phyloP scores from a whole-genome alignment of 1,140 invertebrate species.

The Brachionus sp. region DNA sequence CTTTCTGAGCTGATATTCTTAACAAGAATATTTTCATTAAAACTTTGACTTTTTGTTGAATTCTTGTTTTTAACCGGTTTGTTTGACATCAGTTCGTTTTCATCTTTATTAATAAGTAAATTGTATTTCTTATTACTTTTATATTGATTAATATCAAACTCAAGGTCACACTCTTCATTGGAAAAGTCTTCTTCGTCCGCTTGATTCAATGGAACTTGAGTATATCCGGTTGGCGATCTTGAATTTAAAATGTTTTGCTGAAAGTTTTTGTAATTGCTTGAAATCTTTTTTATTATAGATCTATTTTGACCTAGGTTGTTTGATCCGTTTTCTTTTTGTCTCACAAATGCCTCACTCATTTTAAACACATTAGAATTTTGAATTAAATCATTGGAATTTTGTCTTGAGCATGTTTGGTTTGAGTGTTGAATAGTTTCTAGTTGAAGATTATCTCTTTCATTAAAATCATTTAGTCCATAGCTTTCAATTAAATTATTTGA shows the following conservation, averaged over 20 bases:
- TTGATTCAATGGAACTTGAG: background rate
- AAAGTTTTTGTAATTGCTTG: slow-evolving; percentile 9
- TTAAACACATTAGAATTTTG: background rate
- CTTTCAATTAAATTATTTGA: background rate
- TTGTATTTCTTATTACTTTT: background rate
- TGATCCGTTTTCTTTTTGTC: background rate
- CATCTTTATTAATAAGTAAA: background rate
- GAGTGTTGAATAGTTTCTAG: background rate
- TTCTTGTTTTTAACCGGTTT: background rate
- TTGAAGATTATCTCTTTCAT: background rate
- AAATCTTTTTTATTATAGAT: background rate
- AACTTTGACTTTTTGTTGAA: background rate
- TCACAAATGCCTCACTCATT: background rate
- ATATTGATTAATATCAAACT: background rate
- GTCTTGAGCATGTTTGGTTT: background rate
- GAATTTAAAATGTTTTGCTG: background rate
- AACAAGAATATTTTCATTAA: background rate
- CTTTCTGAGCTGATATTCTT: background rate
- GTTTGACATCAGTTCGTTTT: background rate
- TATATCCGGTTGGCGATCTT: background rate
- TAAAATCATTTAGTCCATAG: background rate
- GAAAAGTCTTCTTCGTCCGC: background rate
- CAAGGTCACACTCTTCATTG: background rate
- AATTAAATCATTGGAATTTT: background rate
- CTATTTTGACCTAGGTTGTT: background rate